Evolutionary conservation across 1,140 invertebrate species (phyloP), one percentile per base, ranked within the genome.

Genomic region (Pentalonia nigronervosa): DNA sequence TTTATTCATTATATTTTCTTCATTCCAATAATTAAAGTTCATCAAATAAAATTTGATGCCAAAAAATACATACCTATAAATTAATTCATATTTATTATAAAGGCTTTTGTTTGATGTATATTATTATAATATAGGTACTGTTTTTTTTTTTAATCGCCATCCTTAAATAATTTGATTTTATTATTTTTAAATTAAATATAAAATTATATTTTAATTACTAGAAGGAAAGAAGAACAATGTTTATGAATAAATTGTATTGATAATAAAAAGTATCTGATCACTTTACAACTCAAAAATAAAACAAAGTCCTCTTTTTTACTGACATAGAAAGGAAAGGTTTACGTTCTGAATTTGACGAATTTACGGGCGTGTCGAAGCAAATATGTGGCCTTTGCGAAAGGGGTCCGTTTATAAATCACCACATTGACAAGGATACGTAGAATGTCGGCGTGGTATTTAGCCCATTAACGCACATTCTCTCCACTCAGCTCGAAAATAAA

Each of bases 301-400:
- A 90, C 41, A 41, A 67, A 90, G 45, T 36, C 9, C 36, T 20
- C 45, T 47, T 60, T 89, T 90, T 11, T 53, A 50, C 36, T 90
- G 23, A 90, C 53, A n/a, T 30, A 7, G 50, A 90, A 50, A 90
- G 89, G 25, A 45, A 60, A 30, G 89, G 89, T 60, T 90, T 89
- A 90, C 36, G 14, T 90, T 90, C 60, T 45, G 50, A 90, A 67
- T 45, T 90, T 67, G 89, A 90, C 56, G 89, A 56, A 90, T 90
- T 90, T 90, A 90, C 41, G 89, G 53, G 45, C 17, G 21, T 41
- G 23, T n/a, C 53, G 41, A 90, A 25, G 56, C 89, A 90, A 67
- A 90, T 90, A 90, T 90, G 89, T 90, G 53, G 89, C 89, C 56
- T 90, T 90, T 90, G 56, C 56, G 23, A 92, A 50, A 83, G 36